Evolutionary conservation across 2,113 vertebrate species (phyloP).

Genomic region (Labeo catla): DNA sequence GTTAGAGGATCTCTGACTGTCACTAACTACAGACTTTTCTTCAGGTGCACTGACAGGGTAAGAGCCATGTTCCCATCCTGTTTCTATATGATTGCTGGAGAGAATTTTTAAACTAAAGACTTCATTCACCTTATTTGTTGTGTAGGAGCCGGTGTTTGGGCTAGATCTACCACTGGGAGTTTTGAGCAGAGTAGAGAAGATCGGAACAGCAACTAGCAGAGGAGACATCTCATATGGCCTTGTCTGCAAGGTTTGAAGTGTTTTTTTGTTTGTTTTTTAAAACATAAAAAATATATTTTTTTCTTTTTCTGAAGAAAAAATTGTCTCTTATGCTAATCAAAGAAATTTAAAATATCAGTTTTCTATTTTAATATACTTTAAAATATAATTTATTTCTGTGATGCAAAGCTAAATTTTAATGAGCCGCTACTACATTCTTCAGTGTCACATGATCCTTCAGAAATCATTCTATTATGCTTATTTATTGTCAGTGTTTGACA

Average conservation of each 20-base stretch:
- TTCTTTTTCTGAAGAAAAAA: too few species aligned
- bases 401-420: too few species aligned
- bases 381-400: too few species aligned
- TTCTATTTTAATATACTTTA: too few species aligned
- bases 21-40: conserved; percentile 95
- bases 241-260: conserved; percentile 87
- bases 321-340: too few species aligned
- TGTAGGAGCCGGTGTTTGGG: conserved; percentile 90
- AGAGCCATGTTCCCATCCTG: conserved; percentile 2
- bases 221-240: conserved; percentile 92
- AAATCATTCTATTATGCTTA: too few species aligned
- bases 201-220: conserved; percentile 84
- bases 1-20: conserved; percentile 90
- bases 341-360: too few species aligned
- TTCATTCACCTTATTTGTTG: conserved; percentile 16
- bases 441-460: too few species aligned
- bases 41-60: conserved; percentile 91
- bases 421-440: too few species aligned
- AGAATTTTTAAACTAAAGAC: not conserved
- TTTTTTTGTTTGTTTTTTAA: not conserved
- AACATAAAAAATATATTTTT: not conserved
- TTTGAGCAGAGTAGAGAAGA: conserved; percentile 95
- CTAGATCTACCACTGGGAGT: conserved; percentile 94
- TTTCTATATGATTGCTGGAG: not conserved
- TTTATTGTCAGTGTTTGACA: too few species aligned